Evolutionary conservation across 2,797 vertebrate genomes (phyloP).

Genomic region (Gallinago stenura): DNA sequence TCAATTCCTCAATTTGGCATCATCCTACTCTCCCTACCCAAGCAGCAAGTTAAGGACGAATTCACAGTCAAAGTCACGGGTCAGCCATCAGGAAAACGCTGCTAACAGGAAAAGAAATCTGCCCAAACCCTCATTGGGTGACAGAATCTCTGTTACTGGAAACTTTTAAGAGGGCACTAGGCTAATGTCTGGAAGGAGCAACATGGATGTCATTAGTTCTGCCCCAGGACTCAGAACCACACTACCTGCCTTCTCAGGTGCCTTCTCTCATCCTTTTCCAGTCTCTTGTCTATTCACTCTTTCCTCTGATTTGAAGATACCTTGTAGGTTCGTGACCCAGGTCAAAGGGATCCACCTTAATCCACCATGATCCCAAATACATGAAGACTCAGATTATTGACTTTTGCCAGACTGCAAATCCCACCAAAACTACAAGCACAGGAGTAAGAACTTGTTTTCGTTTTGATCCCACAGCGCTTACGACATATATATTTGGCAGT

Average conservation of each 20-base stretch:
- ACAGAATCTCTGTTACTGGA: not conserved
- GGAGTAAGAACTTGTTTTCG: not conserved
- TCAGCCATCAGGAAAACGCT: not conserved
- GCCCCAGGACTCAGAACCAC: not conserved
- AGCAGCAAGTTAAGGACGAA: not conserved
- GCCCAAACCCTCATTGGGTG: not conserved
- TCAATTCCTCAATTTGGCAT: not conserved
- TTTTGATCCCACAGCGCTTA: not conserved
- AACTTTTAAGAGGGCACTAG: not conserved
- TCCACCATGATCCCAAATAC: not conserved
- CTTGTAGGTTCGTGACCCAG: not conserved
- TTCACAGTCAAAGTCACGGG: not conserved
- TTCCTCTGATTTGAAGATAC: not conserved
- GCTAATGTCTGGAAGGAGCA: not conserved
- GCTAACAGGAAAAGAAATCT: not conserved
- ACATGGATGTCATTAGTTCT: rapidly evolving
- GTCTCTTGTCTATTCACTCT: not conserved
- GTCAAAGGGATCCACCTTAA: not conserved
- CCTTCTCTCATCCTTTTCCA: not conserved
- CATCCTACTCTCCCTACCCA: not conserved
- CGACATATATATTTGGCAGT: not conserved
- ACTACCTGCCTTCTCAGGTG: not conserved
- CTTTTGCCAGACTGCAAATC: not conserved
- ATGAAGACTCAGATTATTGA: not conserved
- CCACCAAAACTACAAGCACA: not conserved